Base-by-base conservation (phyloP, 2,113 vertebrate species). In the Cheirogaleus medius region DNA sequence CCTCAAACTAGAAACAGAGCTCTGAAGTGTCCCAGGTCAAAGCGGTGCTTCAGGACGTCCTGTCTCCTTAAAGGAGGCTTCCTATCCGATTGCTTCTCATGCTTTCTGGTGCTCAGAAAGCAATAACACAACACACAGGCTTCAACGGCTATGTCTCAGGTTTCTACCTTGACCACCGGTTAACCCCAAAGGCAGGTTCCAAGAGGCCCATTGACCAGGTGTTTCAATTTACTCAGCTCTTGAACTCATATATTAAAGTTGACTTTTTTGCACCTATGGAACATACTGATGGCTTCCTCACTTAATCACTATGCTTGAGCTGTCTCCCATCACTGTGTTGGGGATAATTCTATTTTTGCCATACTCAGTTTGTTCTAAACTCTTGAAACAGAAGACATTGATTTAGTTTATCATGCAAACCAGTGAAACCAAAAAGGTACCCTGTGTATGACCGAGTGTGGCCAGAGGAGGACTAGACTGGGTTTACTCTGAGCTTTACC, bases 121-220 rank as follows among this genome's bases (percentile, higher is more conserved):
- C 91, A 66, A 0, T 73, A 68, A 10, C 5, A 4, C 44, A n/a
- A 8, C 56, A 39, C 20, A 20, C 37, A 58, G 25, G 23, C 80
- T 37, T 32, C 12, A 7, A 23, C 12, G 13, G 20, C 47, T 25
- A 0, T 0, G 0, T 12, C 56, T 64, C 78, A 3, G 81, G 29
- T 39, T 58, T 76, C 91, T 8, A 1, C 60, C 54, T 0, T 76
- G 90, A 87, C 90, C 54, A 54, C 83, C 11, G 39, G 87, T 76
- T 83, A 66, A 5, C 92, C 95, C 84, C 74, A 63, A 3, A 74
- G 90, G 54, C 91, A n/a, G 83, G 49, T 39, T 76, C 66, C 96
- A 44, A 58, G 90, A 78, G 84, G 54, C 81, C 73, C 77, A 37
- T 81, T 76, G 44, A 27, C 80, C 82, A n/a, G 37, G 17, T 17